Percentiles rank a stretch among this genome's conserved stretches.
phyloP scores from a whole-genome alignment of 2,888 invertebrate species.

The Spisula solida region DNA sequence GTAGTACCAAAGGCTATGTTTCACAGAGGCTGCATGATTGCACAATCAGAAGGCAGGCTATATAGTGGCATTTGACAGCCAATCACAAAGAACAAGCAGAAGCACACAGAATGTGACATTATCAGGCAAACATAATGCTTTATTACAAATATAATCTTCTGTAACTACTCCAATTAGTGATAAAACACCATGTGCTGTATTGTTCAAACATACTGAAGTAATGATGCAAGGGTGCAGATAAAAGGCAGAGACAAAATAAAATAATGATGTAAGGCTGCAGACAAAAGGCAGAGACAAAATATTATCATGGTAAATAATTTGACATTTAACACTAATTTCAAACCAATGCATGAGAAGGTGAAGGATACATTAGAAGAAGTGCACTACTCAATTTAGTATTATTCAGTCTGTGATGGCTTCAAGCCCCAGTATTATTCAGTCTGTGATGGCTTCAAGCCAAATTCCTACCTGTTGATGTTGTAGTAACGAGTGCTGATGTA shows the following conservation, averaged over 20 bases:
- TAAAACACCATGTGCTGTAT: conserved; percentile 3
- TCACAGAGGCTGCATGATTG: neutral
- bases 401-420: too few species aligned
- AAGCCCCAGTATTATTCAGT: too few species aligned
- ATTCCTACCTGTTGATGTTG: too few species aligned
- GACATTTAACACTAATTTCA: neutral
- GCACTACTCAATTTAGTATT: too few species aligned
- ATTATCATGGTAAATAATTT: too few species aligned
- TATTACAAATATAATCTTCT: conserved; percentile 4
- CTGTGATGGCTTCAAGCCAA: too few species aligned
- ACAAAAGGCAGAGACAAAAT: neutral
- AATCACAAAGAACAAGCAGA: conserved; percentile 1
- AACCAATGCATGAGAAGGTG: neutral
- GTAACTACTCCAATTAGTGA: conserved; percentile 9
- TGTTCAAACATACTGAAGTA: neutral
- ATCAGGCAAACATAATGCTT: conserved; percentile 8
- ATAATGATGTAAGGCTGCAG: neutral
- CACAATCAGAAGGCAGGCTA: neutral
- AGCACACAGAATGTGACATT: conserved; percentile 11
- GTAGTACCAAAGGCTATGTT: neutral
- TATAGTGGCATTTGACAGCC: neutral
- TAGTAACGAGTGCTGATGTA: too few species aligned
- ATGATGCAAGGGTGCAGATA: neutral
- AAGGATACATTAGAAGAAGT: neutral
- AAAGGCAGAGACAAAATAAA: neutral